phyloP scores from a whole-genome alignment of 2,888 invertebrate species.

The Hetaerina titia region DNA sequence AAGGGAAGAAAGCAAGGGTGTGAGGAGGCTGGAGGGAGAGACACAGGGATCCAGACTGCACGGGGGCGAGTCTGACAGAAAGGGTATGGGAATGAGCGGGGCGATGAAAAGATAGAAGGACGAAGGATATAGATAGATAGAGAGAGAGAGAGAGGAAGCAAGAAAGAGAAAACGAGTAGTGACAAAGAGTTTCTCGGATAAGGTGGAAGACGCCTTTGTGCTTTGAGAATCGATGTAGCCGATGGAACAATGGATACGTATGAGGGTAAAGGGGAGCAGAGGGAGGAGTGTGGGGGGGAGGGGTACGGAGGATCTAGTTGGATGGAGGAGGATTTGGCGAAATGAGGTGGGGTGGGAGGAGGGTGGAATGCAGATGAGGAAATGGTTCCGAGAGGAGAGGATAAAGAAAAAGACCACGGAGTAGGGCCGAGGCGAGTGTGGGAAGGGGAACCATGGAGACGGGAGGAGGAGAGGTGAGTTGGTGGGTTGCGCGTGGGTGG shows the following conservation, averaged over 20 bases:
- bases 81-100: not conserved
- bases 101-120: not conserved
- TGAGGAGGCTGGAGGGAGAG: not conserved
- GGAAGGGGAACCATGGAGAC: not conserved
- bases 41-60: not conserved
- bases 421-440: not conserved
- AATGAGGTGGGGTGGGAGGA: not conserved
- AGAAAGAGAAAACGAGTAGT: not conserved
- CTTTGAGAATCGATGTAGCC: not conserved
- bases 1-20: not conserved
- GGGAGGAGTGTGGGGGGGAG: not conserved
- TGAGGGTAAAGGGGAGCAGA: not conserved
- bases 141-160: not conserved
- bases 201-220: not conserved
- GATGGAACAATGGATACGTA: constrained; percentile 31
- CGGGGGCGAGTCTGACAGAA: not conserved
- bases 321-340: not conserved
- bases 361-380: not conserved
- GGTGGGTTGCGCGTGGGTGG: not conserved
- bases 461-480: not conserved
- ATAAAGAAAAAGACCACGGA: not conserved
- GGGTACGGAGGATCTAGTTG: not conserved
- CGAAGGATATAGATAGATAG: not conserved
- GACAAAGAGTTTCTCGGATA: not conserved
- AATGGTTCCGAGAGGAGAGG: not conserved